Evolutionary conservation across 2,113 vertebrate genomes (phyloP).

Genomic region (Spermophilus dauricus): DNA sequence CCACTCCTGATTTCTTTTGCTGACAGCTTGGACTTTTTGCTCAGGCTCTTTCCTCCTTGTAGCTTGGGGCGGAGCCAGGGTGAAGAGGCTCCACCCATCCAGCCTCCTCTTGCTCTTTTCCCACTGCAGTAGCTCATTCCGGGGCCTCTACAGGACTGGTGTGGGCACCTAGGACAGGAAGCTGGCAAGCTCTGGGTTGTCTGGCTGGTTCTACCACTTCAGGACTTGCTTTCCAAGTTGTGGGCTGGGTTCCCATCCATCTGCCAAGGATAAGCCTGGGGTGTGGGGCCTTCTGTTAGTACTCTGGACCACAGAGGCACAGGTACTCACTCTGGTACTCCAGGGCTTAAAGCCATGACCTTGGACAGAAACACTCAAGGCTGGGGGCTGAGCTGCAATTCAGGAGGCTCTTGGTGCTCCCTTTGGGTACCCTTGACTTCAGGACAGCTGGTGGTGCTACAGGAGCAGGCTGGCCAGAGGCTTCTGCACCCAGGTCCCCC

Average conservation of each 20-base stretch:
- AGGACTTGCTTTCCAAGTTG: not conserved
- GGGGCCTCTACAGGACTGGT: conserved; percentile 59
- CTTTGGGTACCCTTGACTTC: not conserved
- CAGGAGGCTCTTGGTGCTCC: not conserved
- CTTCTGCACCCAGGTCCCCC: not conserved
- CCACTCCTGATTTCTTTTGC: not conserved
- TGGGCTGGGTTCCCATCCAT: not conserved
- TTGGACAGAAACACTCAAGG: not conserved
- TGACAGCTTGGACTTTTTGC: not conserved
- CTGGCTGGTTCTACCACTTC: conserved; percentile 59
- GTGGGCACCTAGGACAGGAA: conserved; percentile 58
- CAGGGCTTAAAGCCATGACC: not conserved
- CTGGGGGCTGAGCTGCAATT: not conserved
- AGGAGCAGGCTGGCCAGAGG: not conserved
- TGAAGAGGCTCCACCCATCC: not conserved
- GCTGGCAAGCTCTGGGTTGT: conserved; percentile 38
- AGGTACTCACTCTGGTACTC: not conserved
- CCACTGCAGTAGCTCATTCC: conserved; percentile 19
- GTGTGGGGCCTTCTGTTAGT: not conserved
- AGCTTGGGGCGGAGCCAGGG: not conserved
- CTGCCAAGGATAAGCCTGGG: not conserved
- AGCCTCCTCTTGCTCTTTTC: conserved; percentile 3
- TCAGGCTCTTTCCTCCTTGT: not conserved
- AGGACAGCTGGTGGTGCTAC: not conserved
- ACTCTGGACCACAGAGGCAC: not conserved